Evolutionary conservation across 2,113 vertebrate genomes (phyloP).

Genomic region (Phylloscopus trochilus): DNA sequence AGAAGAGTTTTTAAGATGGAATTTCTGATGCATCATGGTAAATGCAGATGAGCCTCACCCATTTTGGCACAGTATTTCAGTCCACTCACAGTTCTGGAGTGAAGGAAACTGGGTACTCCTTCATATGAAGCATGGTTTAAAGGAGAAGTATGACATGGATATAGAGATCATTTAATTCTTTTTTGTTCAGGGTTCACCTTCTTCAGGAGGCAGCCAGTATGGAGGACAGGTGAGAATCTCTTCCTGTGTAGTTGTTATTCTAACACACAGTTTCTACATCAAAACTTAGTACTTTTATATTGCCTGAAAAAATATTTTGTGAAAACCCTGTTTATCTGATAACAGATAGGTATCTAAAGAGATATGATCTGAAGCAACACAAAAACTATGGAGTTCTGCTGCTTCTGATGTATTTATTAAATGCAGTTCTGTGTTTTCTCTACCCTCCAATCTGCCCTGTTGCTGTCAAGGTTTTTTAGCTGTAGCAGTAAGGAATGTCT

Average conservation of each 20-base stretch:
- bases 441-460: not conserved
- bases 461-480: not conserved
- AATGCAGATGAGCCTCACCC: not conserved
- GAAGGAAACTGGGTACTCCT: not conserved
- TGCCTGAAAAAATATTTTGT: not conserved
- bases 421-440: not conserved
- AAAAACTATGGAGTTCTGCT: not conserved
- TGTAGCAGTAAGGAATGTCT: not conserved
- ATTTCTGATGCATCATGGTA: not conserved
- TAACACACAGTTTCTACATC: not conserved
- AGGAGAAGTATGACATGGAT: not conserved
- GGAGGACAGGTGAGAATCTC: constrained; percentile 42
- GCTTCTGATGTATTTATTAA: not conserved
- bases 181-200: constrained; percentile 15
- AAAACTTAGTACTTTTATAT: not conserved
- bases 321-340: not conserved
- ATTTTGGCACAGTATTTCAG: not conserved
- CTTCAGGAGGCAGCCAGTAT: constrained; percentile 37
- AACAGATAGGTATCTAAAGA: not conserved
- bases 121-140: not conserved
- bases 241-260: not conserved
- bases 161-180: not conserved
- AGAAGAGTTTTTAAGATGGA: not conserved
- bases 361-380: not conserved
- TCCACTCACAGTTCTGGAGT: not conserved